Evolutionary conservation across 2,113 vertebrate genomes (phyloP).

Genomic region (Colius striatus): DNA sequence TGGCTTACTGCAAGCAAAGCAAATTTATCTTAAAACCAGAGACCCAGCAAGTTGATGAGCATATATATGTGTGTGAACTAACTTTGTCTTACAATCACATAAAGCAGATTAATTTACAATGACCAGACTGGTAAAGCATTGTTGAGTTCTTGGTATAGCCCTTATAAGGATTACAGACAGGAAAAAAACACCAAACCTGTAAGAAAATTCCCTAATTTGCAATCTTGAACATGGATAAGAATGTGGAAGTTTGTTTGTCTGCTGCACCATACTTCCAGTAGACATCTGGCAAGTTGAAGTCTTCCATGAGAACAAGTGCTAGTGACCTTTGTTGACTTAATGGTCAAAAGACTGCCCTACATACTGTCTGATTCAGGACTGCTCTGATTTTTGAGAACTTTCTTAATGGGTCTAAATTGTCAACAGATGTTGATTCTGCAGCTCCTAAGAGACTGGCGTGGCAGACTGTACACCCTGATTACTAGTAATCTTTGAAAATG

Average conservation of each 20-base stretch:
- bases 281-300: no score
- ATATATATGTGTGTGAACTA: not conserved
- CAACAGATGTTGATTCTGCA: not conserved
- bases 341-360: not conserved
- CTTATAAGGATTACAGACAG: not conserved
- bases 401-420: not conserved
- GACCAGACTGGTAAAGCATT: not conserved
- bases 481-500: not conserved
- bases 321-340: not conserved
- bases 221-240: not conserved
- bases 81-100: not conserved
- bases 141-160: not conserved
- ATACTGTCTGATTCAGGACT: not conserved
- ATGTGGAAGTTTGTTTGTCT: not conserved
- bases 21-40: not conserved
- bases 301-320: no score
- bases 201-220: not conserved
- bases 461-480: not conserved
- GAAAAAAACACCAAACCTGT: no score
- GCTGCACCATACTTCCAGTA: no score
- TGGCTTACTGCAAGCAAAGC: not conserved
- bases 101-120: conserved; percentile 11
- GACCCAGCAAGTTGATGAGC: not conserved
- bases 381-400: not conserved
- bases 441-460: not conserved